A percentile compares a stretch with the other conserved stretches of the same genome.
phyloP scores from a whole-genome alignment of 1,140 invertebrate genomes.

The Chlorops oryzae region DNA sequence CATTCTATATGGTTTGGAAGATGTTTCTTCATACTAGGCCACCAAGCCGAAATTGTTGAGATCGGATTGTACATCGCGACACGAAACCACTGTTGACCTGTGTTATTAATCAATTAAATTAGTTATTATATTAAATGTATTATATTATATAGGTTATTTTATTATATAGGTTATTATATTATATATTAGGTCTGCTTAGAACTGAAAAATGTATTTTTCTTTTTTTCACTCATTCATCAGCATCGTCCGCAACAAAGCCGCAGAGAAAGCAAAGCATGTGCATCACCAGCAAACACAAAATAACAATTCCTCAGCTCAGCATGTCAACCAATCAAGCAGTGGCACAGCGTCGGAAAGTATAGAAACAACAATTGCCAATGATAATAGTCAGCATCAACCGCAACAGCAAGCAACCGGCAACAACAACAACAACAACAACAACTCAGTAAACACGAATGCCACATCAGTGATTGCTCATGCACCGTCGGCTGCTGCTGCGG shows the following conservation, averaged over 20 bases:
- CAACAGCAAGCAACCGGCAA: constrained; percentile 12
- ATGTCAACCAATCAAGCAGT: constrained; percentile 13
- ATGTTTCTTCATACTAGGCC: too few species aligned
- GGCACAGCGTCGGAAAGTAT: constrained; percentile 48
- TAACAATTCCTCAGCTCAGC: constrained; percentile 23
- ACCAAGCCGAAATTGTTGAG: too few species aligned
- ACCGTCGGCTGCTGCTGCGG: constrained; percentile 46
- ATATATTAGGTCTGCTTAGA: too few species aligned
- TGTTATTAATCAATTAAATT: too few species aligned
- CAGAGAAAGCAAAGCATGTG: constrained; percentile 89
- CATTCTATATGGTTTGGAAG: too few species aligned
- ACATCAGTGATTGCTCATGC: constrained; percentile 62
- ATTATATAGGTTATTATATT: too few species aligned
- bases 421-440: constrained; percentile 23
- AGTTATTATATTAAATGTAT: too few species aligned
- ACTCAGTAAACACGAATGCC: constrained; percentile 8
- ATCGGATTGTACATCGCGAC: too few species aligned
- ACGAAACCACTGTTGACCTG: too few species aligned
- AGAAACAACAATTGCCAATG: constrained; percentile 30
- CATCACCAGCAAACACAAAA: constrained; percentile 66
- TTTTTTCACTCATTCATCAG: constrained; percentile 50
- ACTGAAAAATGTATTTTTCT: neutral
- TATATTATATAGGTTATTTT: too few species aligned
- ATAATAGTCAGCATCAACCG: neutral
- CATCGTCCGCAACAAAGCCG: constrained; percentile 93